Evolutionary conservation across 2,797 vertebrate species (phyloP).

Genomic region (Allochrocebus solatus): DNA sequence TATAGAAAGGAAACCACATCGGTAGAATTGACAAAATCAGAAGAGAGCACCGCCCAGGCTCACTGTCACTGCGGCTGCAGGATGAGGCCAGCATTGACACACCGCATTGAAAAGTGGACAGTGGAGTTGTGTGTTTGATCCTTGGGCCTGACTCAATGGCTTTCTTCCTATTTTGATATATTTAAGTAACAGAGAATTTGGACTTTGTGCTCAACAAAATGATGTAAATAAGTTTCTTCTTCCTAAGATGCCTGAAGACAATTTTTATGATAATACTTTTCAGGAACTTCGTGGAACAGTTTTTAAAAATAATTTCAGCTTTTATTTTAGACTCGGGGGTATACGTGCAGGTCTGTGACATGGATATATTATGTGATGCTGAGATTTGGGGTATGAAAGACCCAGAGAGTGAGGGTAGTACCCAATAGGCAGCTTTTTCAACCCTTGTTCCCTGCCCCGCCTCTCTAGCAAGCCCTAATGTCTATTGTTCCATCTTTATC

Average conservation of each 20-base stretch:
- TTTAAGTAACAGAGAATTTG: not conserved
- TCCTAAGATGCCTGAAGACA: not conserved
- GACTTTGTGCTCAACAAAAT: not conserved
- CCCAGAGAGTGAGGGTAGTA: not conserved
- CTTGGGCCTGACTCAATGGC: rapidly evolving
- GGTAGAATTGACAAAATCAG: not conserved
- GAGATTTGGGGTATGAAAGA: not conserved
- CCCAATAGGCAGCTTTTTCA: not conserved
- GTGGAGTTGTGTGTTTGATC: rapidly evolving
- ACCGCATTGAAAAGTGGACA: rapidly evolving
- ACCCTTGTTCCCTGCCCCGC: not conserved
- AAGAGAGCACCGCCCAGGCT: too few relatives aligned
- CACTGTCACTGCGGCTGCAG: rapidly evolving
- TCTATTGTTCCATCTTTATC: not conserved
- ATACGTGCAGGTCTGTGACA: not conserved
- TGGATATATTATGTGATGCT: not conserved
- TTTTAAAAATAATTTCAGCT: not conserved
- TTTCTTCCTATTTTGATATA: too few relatives aligned
- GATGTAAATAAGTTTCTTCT: not conserved
- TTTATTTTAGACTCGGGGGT: not conserved
- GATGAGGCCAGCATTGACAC: rapidly evolving
- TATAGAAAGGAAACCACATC: not conserved
- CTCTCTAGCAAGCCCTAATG: not conserved
- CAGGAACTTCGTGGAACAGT: not conserved
- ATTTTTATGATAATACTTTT: not conserved